phyloP scores from a whole-genome alignment of 1,140 invertebrate species.

The Anoplolepis gracilipes region DNA sequence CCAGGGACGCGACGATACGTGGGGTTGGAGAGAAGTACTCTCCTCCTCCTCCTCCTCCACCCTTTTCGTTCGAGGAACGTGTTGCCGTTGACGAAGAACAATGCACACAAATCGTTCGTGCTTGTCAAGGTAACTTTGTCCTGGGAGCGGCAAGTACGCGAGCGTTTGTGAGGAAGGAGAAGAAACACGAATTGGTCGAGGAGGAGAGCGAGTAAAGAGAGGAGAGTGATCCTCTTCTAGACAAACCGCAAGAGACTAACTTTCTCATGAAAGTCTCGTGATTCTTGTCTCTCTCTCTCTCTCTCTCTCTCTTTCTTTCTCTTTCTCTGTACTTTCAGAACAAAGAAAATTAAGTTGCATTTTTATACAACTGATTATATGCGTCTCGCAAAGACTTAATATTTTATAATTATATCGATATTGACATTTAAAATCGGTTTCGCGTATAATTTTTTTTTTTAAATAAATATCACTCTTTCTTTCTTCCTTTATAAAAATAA shows the following conservation, averaged over 20 bases:
- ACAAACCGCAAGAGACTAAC: slow-evolving; percentile 23
- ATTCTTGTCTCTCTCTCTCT: not conserved
- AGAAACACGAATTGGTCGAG: slow-evolving; percentile 45
- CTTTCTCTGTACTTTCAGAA: not conserved
- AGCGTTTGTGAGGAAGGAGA: slow-evolving; percentile 22
- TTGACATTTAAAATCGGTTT: too few species aligned
- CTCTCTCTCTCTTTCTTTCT: too few species aligned
- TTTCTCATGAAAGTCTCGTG: slow-evolving; percentile 18
- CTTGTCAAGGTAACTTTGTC: slow-evolving; percentile 69
- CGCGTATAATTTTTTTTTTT: too few species aligned
- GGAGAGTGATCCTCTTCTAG: slow-evolving; percentile 30
- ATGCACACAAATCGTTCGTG: slow-evolving; percentile 65
- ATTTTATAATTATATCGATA: too few species aligned
- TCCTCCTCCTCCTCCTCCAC: too few species aligned
- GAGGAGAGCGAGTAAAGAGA: slow-evolving; percentile 7
- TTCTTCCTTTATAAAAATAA: not conserved
- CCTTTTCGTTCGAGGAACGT: slow-evolving; percentile 34
- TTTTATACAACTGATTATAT: too few species aligned
- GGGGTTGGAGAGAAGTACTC: slow-evolving; percentile 12
- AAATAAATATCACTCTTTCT: not conserved
- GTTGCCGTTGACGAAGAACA: slow-evolving; percentile 58
- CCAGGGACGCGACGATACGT: slow-evolving; percentile 29
- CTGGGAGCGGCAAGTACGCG: slow-evolving; percentile 42
- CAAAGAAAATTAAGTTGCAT: too few species aligned
- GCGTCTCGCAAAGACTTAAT: too few species aligned